Percentiles rank a stretch among this genome's conserved stretches.
Conservation (phyloP, 2,797 vertebrate genomes). For the Ptychadena robeensis region DNA sequence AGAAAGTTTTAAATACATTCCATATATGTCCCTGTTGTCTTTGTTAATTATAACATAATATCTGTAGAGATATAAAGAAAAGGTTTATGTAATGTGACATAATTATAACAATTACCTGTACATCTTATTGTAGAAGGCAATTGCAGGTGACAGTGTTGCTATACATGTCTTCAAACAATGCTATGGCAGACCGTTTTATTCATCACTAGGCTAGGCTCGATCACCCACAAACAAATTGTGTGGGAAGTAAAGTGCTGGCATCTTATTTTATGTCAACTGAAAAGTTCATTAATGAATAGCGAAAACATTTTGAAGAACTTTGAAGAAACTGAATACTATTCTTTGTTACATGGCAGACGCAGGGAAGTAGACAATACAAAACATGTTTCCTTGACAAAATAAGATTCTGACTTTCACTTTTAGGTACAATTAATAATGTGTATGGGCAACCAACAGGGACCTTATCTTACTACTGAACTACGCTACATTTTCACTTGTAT, state of each 20-base stretch:
- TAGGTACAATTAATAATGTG: constrained; percentile 15
- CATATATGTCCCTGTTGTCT: neutral
- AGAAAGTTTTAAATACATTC: too few species aligned
- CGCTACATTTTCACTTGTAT: too few species aligned
- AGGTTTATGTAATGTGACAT: too few species aligned
- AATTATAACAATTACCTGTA: too few species aligned
- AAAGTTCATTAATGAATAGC: constrained; percentile 3
- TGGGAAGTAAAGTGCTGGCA: constrained; percentile 36
- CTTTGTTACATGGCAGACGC: constrained; percentile 31
- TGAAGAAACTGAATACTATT: constrained; percentile 19
- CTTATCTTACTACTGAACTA: too few species aligned
- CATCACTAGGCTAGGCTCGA: neutral
- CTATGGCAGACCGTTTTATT: neutral
- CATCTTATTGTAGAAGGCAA: neutral
- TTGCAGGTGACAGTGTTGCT: neutral
- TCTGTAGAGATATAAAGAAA: neutral
- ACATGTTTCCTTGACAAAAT: neutral
- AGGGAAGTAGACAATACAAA: constrained; percentile 6
- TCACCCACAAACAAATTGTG: constrained; percentile 7
- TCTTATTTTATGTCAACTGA: constrained; percentile 9
- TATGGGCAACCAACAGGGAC: too few species aligned
- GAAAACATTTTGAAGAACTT: constrained; percentile 35
- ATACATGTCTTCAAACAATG: neutral
- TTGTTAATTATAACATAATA: neutral
- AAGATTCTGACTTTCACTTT: neutral